Conservation (phyloP, 2,888 invertebrate genomes). For the Autographa gamma region DNA sequence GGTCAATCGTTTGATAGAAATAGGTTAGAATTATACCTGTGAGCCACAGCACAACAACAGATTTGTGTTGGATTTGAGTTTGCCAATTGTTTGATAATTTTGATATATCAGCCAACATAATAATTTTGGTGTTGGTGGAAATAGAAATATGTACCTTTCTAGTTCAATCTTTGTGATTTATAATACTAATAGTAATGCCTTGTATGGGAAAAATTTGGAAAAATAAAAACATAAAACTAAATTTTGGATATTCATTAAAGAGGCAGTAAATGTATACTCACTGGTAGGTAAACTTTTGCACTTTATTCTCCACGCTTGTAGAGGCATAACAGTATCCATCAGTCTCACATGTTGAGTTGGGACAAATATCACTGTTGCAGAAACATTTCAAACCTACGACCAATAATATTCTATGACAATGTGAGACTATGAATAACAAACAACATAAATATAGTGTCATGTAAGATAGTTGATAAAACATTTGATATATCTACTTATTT, state of each 20-base stretch:
- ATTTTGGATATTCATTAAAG: conserved; percentile 18
- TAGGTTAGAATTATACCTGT: conserved; percentile 71
- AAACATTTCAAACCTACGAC: conserved; percentile 93
- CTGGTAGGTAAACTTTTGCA: conserved; percentile 93
- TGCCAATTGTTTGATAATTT: conserved; percentile 72
- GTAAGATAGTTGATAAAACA: background rate
- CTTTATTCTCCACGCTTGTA: conserved; percentile 90
- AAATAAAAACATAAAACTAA: conserved; percentile 15
- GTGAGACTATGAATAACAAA: background rate
- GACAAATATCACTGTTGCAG: conserved; percentile 94
- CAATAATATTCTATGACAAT: conserved; percentile 7
- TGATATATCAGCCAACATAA: conserved; percentile 36
- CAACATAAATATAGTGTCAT: background rate
- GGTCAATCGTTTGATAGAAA: conserved; percentile 79
- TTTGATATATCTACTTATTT: background rate
- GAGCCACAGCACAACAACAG: conserved; percentile 55
- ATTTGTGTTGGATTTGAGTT: conserved; percentile 79
- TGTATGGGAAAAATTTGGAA: conserved; percentile 36
- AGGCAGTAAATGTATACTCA: conserved; percentile 82
- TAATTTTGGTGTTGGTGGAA: conserved; percentile 34
- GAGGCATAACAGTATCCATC: conserved; percentile 97
- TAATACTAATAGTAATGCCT: conserved; percentile 26
- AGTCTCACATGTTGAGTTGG: conserved; percentile 95
- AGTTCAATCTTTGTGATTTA: conserved; percentile 11
- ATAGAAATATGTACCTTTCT: conserved; percentile 65